phyloP scores from a whole-genome alignment of 2,113 vertebrate genomes.

The Boleophthalmus pectinirostris region DNA sequence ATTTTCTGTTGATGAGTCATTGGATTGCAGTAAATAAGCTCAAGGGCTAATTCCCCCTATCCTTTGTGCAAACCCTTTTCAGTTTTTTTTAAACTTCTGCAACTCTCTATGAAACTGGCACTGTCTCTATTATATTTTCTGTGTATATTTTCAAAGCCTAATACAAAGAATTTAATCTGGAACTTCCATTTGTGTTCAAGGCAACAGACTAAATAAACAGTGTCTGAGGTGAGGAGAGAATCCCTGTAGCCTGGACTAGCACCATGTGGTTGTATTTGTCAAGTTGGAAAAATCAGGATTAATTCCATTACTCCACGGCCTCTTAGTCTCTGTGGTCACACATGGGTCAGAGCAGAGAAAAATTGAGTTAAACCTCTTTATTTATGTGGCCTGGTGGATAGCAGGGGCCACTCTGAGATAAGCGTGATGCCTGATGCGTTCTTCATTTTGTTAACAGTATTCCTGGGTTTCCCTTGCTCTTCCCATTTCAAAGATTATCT shows the following conservation, averaged over 20 bases:
- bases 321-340: conserved; percentile 28
- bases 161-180: conserved; percentile 10
- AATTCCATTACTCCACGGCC: conserved; percentile 29
- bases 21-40: conserved; percentile 54
- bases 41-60: conserved; percentile 31
- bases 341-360: conserved; percentile 43
- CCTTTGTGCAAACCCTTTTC: conserved; percentile 6
- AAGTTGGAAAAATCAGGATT: conserved; percentile 33
- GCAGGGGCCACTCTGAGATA: conserved; percentile 66
- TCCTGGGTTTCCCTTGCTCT: conserved; percentile 66
- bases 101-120: neutral
- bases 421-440: conserved; percentile 61
- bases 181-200: conserved; percentile 3
- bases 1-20: conserved; percentile 64
- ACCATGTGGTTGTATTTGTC: conserved; percentile 26
- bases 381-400: conserved; percentile 64
- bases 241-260: conserved; percentile 14
- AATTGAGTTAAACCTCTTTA: conserved; percentile 76
- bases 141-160: conserved; percentile 8
- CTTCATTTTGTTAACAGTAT: conserved; percentile 64
- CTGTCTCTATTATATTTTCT: conserved; percentile 18
- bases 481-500: conserved; percentile 65
- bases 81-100: conserved; percentile 21
- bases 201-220: neutral
- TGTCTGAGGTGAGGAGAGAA: conserved; percentile 19